Evolutionary conservation across 2,888 invertebrate genomes (phyloP), one percentile per base, ranked within the genome.

Genomic region (Cynaeus angustus): DNA sequence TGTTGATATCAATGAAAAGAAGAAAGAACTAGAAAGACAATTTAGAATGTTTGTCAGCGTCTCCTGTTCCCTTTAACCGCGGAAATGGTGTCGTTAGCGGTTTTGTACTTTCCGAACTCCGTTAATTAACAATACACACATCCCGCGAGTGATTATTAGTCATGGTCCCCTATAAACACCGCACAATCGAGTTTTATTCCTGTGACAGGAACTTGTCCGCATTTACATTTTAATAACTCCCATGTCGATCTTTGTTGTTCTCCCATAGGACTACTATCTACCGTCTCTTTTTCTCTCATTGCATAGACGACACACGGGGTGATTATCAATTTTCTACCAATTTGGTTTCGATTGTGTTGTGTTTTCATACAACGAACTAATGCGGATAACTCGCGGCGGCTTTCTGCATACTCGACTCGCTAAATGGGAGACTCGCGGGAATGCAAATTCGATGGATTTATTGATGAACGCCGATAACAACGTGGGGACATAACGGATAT

Each of bases 271-370:
- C n/a, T 37, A 21, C 45, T 8, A 56, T 64, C 70, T 16, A 56
- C 70, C 69, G 58, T 77, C 78, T 77, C 78, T 78, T 74, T 77
- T 76, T 56, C 71, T 76, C 77, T 74, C 77, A 73, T 77, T 78
- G 78, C 78, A 75, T 75, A 77, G 74, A 76, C 76, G 79, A 78
- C 79, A 79, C 80, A 77, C 80, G 75, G 81, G 79, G 83, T 83
- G 83, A 85, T 85, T 85, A 85, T 85, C 84, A 85, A 85, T 85
- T 85, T 85, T 85, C 85, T 85, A 82, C 85, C 85, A 85, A 85
- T 85, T 85, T 85, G 84, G 82, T 82, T 84, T 80, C 82, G 83
- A 85, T 85, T 84, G 84, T 84, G 82, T 74, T 71, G 76, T 81
- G 81, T 83, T 83, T 82, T 82, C 83, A 81, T 80, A 80, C 77